Percentiles rank a stretch among this genome's conserved stretches.
Conservation (phyloP, 2,797 vertebrate species). For the Clarias fuscus region DNA sequence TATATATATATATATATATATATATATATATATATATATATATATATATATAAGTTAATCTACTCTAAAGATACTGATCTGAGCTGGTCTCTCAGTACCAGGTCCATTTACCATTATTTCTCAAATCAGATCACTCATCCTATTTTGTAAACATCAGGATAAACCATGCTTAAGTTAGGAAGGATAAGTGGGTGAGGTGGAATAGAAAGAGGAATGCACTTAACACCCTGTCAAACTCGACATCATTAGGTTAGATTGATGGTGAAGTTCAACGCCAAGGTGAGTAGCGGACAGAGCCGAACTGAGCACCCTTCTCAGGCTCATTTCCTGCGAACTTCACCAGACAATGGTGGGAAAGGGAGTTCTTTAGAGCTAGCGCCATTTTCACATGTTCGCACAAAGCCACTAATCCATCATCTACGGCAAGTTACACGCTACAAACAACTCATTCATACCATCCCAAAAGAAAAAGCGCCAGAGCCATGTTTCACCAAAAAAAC, state of each 20-base stretch:
- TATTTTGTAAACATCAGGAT: not conserved
- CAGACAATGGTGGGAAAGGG: constrained; percentile 96
- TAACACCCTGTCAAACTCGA: not conserved
- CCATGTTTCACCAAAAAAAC: not conserved
- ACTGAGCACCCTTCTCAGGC: constrained; percentile 70
- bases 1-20: too few relatives aligned
- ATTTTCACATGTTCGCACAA: constrained; percentile 79
- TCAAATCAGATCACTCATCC: not conserved
- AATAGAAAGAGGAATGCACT: constrained; percentile 59
- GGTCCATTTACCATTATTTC: not conserved
- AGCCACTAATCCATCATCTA: constrained; percentile 62
- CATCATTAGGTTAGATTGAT: constrained; percentile 31
- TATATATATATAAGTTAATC: too few relatives aligned
- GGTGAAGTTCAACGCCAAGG: constrained; percentile 54
- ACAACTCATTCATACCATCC: constrained; percentile 8
- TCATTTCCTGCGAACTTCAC: constrained; percentile 76
- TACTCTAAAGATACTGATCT: not conserved
- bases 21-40: too few relatives aligned
- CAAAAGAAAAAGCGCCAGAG: not conserved
- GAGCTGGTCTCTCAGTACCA: not conserved
- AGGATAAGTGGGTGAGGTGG: constrained; percentile 81
- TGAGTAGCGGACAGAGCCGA: constrained; percentile 83
- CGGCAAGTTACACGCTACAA: constrained; percentile 33
- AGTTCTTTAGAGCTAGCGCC: constrained; percentile 71
- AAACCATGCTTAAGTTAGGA: not conserved